Base-by-base conservation (phyloP, 35 echinoderm and acorn worm species). In the Ophioderma brevispina region DNA sequence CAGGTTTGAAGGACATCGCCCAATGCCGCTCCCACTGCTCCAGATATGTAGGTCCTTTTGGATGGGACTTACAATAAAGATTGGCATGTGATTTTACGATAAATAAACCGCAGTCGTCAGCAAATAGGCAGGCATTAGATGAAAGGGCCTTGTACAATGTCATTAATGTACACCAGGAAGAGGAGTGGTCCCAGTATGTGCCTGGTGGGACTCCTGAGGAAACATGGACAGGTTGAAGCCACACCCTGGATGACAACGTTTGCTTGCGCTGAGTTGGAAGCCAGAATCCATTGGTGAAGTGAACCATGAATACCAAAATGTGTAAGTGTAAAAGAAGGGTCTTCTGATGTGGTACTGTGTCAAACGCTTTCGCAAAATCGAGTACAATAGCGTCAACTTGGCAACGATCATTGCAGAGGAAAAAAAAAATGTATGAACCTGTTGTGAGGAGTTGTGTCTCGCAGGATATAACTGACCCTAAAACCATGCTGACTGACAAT, bases 361-460 rank as follows among this genome's bases (percentile, higher is more conserved):
- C 89, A 76, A 90, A 90, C 18, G 52, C 89, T 84, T 90, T 90
- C 46, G 89, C 79, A 36, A 91, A 84, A 46, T 91, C 87, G 1
- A 89, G 36, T 11, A 89, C 49, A 19, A 81, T 52, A 4, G 78
- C 49, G 30, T 89, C 87, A 1, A 81, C 78, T 59, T 89, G 87
- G 23, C 59, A 2, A 15, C 59, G 32, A 11, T 78, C 13, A 0
- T 1, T 40, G 55, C 64, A 35, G 84, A 52, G 33, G 33, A 28
- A 23, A 39, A 1, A 78, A 38, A 78, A n/a, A n/a, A n/a, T n/a
- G 17, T 78, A 59, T 87, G 64, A 1, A 87, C 75, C 1, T n/a
- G n/a, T 64, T 23, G 75, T 40, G 1, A 87, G 85, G 6, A 78
- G 64, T 38, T 87, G 85, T 1, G 64, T 87, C 33, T 75, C 78